phyloP scores from a whole-genome alignment of 2,113 vertebrate species.

The Chloebia gouldiae region DNA sequence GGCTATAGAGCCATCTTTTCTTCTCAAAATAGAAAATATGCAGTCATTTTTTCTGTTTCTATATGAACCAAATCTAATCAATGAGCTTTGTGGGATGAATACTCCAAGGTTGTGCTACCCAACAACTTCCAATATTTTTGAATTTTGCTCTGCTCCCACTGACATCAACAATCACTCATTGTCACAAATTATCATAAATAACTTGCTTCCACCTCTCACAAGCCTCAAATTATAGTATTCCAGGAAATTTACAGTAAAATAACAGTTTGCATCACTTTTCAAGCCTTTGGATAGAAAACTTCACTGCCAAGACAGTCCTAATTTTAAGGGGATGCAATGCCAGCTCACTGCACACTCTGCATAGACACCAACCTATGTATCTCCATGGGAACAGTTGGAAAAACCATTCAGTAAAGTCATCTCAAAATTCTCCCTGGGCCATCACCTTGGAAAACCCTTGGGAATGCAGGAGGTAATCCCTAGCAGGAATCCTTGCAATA shows the following conservation, averaged over 20 bases:
- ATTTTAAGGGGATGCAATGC: neutral
- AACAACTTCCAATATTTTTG: neutral
- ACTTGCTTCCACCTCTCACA: neutral
- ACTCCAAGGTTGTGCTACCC: neutral
- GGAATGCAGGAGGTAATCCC: neutral
- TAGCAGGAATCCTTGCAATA: neutral
- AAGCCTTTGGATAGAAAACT: neutral
- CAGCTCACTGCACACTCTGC: neutral
- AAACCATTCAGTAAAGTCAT: neutral
- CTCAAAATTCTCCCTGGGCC: neutral
- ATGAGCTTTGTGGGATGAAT: neutral
- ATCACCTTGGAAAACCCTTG: neutral
- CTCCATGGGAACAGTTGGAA: neutral
- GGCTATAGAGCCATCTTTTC: constrained; percentile 27
- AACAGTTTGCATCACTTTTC: neutral
- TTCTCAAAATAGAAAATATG: constrained; percentile 36
- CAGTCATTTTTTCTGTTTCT: constrained; percentile 11
- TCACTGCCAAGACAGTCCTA: neutral
- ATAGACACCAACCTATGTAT: neutral
- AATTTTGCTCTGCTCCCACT: neutral
- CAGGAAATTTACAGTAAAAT: neutral
- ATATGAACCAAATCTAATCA: neutral
- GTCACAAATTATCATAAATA: neutral
- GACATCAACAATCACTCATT: neutral
- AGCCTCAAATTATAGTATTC: neutral